These are phyloP conservation scores for Myotis planiceps DNA, from an alignment of 2,797 vertebrate species.

Conservation along the genomic window DNA sequence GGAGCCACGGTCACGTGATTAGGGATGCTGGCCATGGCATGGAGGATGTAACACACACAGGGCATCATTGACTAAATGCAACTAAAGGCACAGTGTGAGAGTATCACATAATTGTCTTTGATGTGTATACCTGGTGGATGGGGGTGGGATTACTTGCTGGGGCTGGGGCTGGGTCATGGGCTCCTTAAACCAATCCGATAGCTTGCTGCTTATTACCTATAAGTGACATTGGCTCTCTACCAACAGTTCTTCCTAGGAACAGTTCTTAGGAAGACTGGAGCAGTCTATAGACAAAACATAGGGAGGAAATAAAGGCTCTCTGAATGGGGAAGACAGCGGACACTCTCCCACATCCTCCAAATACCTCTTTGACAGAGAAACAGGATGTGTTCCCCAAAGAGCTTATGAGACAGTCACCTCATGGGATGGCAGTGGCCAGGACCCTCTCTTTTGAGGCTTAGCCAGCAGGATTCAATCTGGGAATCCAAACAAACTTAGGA, in stretches of 20 bases:
- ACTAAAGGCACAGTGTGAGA: neutral
- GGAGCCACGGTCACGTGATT: neutral
- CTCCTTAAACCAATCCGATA: neutral
- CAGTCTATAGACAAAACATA: constrained; percentile 84
- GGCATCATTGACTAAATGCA: neutral
- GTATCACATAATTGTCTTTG: neutral
- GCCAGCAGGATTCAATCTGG: constrained; percentile 86
- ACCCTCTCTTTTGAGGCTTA: constrained; percentile 83
- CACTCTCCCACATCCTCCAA: constrained; percentile 81
- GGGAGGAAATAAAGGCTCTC: constrained; percentile 83
- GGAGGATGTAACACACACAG: accelerated
- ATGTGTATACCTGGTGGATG: neutral
- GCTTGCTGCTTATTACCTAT: constrained; percentile 35
- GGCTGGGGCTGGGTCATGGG: neutral
- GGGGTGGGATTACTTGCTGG: neutral
- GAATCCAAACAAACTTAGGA: constrained; percentile 85
- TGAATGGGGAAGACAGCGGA: constrained; percentile 80
- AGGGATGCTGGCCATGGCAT: neutral
- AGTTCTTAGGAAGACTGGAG: constrained; percentile 66
- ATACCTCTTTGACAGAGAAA: constrained; percentile 83
- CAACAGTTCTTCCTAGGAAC: constrained; percentile 63
- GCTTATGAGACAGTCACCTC: constrained; percentile 77
- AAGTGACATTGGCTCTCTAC: constrained; percentile 36
- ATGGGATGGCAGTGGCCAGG: constrained; percentile 74
- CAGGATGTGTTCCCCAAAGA: constrained; percentile 87